These are phyloP conservation scores for Drosophila tani DNA, from an alignment of 1,140 invertebrate species.

Conservation along the genomic window DNA sequence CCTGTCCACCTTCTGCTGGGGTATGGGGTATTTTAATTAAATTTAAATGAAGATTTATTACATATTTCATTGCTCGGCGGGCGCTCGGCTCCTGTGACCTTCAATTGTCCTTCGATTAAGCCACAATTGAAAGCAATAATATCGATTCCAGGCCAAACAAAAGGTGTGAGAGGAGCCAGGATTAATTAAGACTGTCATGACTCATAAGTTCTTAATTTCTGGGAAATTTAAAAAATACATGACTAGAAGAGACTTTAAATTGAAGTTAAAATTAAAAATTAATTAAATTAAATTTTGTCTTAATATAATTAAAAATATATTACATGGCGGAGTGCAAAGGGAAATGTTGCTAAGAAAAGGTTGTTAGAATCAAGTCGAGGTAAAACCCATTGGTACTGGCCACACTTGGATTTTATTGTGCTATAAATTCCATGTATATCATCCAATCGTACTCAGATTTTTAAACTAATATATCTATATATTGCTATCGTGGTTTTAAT, in stretches of 20 bases:
- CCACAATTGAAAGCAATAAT: constrained; percentile 23
- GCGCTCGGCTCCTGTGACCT: constrained; percentile 43
- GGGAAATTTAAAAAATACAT: not conserved
- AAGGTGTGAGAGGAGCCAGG: not conserved
- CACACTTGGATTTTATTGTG: not conserved
- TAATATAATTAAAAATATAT: no score
- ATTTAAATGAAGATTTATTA: constrained; percentile 77
- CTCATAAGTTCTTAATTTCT: not conserved
- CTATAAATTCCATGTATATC: not conserved
- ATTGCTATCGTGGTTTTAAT: no score
- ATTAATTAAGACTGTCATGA: not conserved
- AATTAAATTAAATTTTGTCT: not conserved
- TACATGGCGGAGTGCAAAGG: no score
- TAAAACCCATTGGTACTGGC: not conserved
- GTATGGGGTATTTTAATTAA: constrained; percentile 68
- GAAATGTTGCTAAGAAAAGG: not conserved
- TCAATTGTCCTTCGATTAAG: constrained; percentile 59
- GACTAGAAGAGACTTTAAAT: no score
- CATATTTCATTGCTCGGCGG: constrained; percentile 39
- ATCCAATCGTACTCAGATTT: not conserved
- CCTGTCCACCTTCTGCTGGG: not conserved
- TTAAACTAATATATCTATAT: not conserved
- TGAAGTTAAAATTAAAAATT: no score
- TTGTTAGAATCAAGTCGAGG: not conserved
- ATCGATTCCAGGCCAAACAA: constrained; percentile 7